Conservation (phyloP, 2,113 vertebrate genomes). For the Epinephelus moara region DNA sequence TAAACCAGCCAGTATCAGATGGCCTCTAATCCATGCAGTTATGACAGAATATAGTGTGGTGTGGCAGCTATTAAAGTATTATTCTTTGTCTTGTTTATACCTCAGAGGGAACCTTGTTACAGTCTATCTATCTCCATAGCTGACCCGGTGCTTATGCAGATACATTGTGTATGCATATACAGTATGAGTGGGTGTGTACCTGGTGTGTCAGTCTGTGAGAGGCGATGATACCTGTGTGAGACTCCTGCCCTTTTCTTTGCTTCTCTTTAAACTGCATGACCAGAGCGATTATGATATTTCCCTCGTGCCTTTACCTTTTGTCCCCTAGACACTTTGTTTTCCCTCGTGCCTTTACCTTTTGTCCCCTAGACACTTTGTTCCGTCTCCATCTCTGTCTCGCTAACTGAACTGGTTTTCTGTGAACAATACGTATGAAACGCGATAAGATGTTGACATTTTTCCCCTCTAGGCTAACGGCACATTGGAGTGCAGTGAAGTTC, state of each 20-base stretch:
- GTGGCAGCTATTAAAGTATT: not conserved
- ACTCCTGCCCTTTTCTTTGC: constrained; percentile 36
- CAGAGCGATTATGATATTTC: constrained; percentile 16
- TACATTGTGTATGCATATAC: not conserved
- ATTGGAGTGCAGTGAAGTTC: constrained; percentile 71
- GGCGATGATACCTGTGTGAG: constrained; percentile 67
- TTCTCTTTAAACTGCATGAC: constrained; percentile 3
- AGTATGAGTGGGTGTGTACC: constrained; percentile 28
- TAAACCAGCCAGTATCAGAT: not conserved
- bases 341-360: constrained; percentile 33
- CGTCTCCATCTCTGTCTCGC: not conserved
- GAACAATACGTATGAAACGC: constrained; percentile 25
- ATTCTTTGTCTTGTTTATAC: constrained; percentile 9
- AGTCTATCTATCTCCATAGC: not conserved
- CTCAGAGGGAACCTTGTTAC: constrained; percentile 9
- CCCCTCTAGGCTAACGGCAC: constrained; percentile 69
- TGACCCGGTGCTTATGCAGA: not conserved
- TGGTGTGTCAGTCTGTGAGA: not conserved
- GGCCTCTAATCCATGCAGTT: not conserved
- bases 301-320: constrained; percentile 31
- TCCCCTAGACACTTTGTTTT: constrained; percentile 27
- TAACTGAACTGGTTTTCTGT: constrained; percentile 48
- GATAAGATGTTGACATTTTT: constrained; percentile 8
- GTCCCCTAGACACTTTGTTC: constrained; percentile 20
- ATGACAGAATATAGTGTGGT: not conserved